Percentiles rank a stretch among this genome's conserved stretches.
phyloP scores from a whole-genome alignment of 2,888 invertebrate genomes.

The Syritta pipiens region DNA sequence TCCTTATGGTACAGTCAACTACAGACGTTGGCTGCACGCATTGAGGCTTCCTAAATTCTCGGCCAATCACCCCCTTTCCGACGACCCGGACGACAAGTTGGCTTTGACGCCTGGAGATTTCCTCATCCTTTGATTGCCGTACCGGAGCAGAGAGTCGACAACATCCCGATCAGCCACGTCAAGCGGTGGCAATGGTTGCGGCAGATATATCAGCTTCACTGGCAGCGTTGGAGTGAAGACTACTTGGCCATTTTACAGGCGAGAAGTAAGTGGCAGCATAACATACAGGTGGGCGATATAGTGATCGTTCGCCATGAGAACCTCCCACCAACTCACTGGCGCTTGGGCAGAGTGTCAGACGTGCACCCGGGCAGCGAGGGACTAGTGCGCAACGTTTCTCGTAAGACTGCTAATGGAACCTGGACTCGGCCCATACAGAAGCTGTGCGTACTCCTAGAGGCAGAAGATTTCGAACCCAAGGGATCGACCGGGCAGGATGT shows the following conservation, averaged over 20 bases:
- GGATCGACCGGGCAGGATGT: not conserved
- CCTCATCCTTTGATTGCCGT: too few species aligned
- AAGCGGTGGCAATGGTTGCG: conserved; percentile 70
- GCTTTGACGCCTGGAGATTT: conserved; percentile 39
- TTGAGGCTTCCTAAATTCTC: too few species aligned
- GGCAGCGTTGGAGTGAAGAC: conserved; percentile 35
- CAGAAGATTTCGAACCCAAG: conserved; percentile 2
- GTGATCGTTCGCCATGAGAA: conserved; percentile 11
- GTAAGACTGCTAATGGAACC: not conserved
- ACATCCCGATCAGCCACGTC: conserved; percentile 42
- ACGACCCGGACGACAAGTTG: conserved; percentile 34
- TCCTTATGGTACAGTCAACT: conserved; percentile 9
- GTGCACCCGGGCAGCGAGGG: conserved; percentile 1
- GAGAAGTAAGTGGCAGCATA: conserved; percentile 18
- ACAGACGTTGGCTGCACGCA: too few species aligned
- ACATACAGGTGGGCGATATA: not conserved
- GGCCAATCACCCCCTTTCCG: conserved; percentile 11
- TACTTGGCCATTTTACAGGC: conserved; percentile 21
- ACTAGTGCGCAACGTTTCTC: not conserved
- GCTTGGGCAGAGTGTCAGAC: not conserved
- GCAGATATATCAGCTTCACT: conserved; percentile 33
- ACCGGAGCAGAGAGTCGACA: conserved; percentile 68
- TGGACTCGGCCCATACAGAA: not conserved
- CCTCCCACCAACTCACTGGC: conserved; percentile 9
- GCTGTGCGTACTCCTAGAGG: conserved; percentile 1